Conservation (phyloP, 2,888 invertebrate genomes). For the Trissoscelio sp. region DNA sequence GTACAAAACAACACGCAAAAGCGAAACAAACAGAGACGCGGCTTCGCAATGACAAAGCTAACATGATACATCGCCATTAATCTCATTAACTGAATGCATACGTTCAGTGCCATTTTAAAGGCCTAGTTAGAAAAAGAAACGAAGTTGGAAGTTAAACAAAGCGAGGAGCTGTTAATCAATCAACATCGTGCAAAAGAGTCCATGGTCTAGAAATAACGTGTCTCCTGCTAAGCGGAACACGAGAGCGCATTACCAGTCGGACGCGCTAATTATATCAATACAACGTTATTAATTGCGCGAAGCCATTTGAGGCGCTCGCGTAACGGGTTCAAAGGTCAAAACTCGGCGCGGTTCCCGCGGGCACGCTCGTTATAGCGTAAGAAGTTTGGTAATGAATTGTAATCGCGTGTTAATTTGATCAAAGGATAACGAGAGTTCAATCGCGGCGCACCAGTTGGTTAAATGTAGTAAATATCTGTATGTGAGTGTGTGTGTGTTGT, state of each 20-base stretch:
- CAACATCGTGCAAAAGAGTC: constrained; percentile 62
- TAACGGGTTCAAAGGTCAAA: constrained; percentile 42
- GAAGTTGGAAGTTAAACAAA: constrained; percentile 41
- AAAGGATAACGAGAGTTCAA: not conserved
- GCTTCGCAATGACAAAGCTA: constrained; percentile 9
- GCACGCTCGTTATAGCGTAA: no score
- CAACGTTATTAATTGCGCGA: constrained; percentile 32
- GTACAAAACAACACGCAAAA: constrained; percentile 12
- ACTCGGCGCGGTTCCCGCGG: no score
- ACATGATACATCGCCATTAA: constrained; percentile 40
- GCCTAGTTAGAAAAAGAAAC: constrained; percentile 51
- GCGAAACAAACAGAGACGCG: not conserved
- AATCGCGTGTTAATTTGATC: constrained; percentile 18
- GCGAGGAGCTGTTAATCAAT: constrained; percentile 55
- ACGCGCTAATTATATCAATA: constrained; percentile 47
- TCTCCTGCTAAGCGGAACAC: constrained; percentile 52
- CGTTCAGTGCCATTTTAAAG: constrained; percentile 48
- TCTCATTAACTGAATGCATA: constrained; percentile 49
- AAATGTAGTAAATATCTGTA: no score
- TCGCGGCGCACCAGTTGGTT: not conserved
- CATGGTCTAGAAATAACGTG: constrained; percentile 60
- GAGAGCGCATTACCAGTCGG: constrained; percentile 26
- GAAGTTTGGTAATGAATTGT: constrained; percentile 8
- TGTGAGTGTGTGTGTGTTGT: no score
- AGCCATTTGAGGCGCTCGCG: not conserved